Base-by-base conservation (phyloP, 2,888 invertebrate species). In the Amiota communis region DNA sequence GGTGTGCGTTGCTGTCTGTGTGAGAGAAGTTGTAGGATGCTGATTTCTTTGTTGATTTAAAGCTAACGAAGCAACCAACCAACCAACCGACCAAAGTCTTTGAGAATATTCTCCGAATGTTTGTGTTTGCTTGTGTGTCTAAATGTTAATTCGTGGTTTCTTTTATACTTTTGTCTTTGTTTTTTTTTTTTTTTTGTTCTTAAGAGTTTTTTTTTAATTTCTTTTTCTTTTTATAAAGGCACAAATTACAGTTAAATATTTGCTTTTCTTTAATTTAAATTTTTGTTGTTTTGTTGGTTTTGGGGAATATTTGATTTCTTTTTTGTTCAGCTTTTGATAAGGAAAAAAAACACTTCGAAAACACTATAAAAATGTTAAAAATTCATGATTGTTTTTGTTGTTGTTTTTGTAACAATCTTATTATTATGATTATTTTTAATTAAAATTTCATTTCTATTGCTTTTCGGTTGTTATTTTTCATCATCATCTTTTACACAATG, bases 161-260 rank as follows among this genome's bases (percentile, higher is more conserved):
- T 59, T 59, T 15, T 59, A 17, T 63, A 46, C 13, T 63, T 53
- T 49, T 49, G 36, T 20, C 8, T 68, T 70, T 74, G 72, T 73
- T 75, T 74, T 47, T 20, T 11, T 20, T 74, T 51, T 63, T 74
- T 68, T 73, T 76, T 82, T n/a, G n/a, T n/a, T n/a, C n/a, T n/a
- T n/a, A n/a, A n/a, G n/a, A n/a, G n/a, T n/a, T 80, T 36, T 36
- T 57, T 53, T 48, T 71, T 53, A 15, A 73, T 73, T 75, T 74
- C 46, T 20, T 20, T 20, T 74, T 51, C 51, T 75, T 68, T 73
- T 76, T 80, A 79, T 71, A 74, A 83, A 83, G 85, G 85, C 82
- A 82, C 85, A 78, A 82, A 76, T 79, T 79, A 82, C 84, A 84
- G 80, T 80, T 82, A 75, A 80, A 73, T 82, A 82, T 81, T 82